Percentiles rank a stretch among this genome's conserved stretches.
These are phyloP conservation scores for Colletes collaris DNA, from an alignment of 2,888 invertebrate species.

Conservation along the genomic window DNA sequence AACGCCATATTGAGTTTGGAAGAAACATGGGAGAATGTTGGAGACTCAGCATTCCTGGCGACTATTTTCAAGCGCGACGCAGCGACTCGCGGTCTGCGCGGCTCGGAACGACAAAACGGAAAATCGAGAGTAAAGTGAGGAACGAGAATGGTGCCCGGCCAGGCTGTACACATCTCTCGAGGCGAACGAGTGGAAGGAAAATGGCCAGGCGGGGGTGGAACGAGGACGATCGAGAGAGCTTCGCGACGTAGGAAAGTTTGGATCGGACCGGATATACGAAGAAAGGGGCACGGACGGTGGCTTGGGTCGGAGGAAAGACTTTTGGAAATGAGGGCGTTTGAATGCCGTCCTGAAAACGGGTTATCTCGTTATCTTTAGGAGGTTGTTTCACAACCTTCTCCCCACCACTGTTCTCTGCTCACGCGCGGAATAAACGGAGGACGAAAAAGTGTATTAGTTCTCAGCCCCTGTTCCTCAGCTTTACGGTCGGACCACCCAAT, in stretches of 20 bases:
- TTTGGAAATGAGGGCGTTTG: constrained; percentile 78
- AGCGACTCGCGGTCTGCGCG: not conserved
- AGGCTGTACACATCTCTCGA: constrained; percentile 30
- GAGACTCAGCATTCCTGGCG: constrained; percentile 12
- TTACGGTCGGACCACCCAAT: constrained; percentile 30
- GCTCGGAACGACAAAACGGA: constrained; percentile 35
- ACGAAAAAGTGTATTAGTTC: constrained; percentile 73
- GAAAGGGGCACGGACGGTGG: not conserved
- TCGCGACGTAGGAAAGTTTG: constrained; percentile 44
- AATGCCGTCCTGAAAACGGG: constrained; percentile 75
- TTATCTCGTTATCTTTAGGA: constrained; percentile 77
- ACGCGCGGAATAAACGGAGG: constrained; percentile 3
- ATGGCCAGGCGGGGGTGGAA: constrained; percentile 14
- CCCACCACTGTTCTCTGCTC: constrained; percentile 5
- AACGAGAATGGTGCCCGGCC: constrained; percentile 35
- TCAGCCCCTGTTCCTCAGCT: constrained; percentile 60
- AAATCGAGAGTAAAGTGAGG: constrained; percentile 52
- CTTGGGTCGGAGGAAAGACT: constrained; percentile 41
- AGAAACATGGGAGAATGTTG: too few species aligned
- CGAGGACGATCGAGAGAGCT: constrained; percentile 5
- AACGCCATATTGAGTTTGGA: too few species aligned
- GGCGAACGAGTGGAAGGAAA: not conserved
- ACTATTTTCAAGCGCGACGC: constrained; percentile 21
- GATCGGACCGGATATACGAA: constrained; percentile 14
- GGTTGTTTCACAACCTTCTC: constrained; percentile 65